Evolutionary conservation across 2,888 invertebrate genomes (phyloP).

Genomic region (Drosophila mimica): DNA sequence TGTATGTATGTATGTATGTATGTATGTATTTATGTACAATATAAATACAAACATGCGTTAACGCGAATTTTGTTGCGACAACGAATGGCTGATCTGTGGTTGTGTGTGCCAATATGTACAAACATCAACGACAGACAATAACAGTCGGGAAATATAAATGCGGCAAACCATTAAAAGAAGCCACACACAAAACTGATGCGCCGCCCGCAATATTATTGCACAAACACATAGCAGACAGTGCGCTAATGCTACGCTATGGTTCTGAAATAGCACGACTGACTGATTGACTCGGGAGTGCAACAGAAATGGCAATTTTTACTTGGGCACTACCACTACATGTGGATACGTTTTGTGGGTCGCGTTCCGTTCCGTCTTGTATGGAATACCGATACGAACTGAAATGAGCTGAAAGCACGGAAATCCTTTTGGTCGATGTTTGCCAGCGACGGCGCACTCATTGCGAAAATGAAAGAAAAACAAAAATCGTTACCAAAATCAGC

Average conservation of each 20-base stretch:
- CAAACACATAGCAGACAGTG: slow-evolving; percentile 27
- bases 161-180: slow-evolving; percentile 62
- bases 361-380: slow-evolving; percentile 60
- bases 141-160: slow-evolving; percentile 22
- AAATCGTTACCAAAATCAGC: slow-evolving; percentile 49
- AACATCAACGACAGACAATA: slow-evolving; percentile 22
- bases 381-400: slow-evolving; percentile 69
- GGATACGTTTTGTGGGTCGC: slow-evolving; percentile 11
- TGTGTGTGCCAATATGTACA: slow-evolving; percentile 23
- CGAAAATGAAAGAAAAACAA: slow-evolving; percentile 44
- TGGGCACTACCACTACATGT: slow-evolving; percentile 11
- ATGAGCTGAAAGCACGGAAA: slow-evolving; percentile 64
- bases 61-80: slow-evolving; percentile 34
- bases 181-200: slow-evolving; percentile 51
- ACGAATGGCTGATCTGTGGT: slow-evolving; percentile 6
- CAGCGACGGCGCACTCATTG: slow-evolving; percentile 40
- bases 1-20: background rate
- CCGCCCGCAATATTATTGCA: slow-evolving; percentile 19
- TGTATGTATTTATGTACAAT: background rate
- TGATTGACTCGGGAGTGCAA: slow-evolving; percentile 30
- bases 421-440: slow-evolving; percentile 54
- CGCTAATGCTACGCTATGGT: slow-evolving; percentile 46
- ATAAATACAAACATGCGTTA: slow-evolving; percentile 21
- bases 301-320: slow-evolving; percentile 38
- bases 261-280: slow-evolving; percentile 57